A percentile compares a stretch with the other conserved stretches of the same genome.
These are phyloP conservation scores for Colostygia pectinataria DNA, from an alignment of 2,888 invertebrate genomes.

Conservation along the genomic window DNA sequence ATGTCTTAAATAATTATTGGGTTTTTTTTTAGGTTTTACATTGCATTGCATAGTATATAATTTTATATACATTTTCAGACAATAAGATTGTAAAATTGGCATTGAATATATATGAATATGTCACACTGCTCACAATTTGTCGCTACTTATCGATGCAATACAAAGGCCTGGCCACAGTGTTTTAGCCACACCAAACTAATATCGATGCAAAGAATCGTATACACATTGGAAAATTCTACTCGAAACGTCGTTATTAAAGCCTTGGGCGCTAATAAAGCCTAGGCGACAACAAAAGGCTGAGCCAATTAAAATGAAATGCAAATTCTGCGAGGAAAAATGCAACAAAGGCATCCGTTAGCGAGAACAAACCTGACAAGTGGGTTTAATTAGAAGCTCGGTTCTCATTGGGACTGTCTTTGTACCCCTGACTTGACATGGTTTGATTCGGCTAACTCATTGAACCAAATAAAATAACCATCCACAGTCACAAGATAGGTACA, in stretches of 20 bases:
- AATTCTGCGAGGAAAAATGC: conserved; percentile 41
- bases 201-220: background rate
- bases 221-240: conserved; percentile 6
- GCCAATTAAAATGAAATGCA: conserved; percentile 35
- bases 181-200: too few species aligned
- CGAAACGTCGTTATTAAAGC: conserved; percentile 8
- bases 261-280: conserved; percentile 17
- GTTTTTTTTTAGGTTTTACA: too few species aligned
- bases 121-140: too few species aligned
- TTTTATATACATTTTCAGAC: too few species aligned
- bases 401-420: conserved; percentile 31
- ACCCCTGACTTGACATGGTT: background rate
- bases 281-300: conserved; percentile 25
- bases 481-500: background rate
- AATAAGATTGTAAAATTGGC: too few species aligned
- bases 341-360: conserved; percentile 37
- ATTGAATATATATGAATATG: too few species aligned
- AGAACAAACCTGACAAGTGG: conserved; percentile 40
- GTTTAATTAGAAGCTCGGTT: conserved; percentile 42
- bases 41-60: too few species aligned
- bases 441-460: background rate
- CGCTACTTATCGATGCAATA: too few species aligned
- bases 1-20: too few species aligned
- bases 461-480: background rate
- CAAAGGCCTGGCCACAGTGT: too few species aligned